These are phyloP conservation scores for Benthosema pterotum DNA, from an alignment of 2,797 vertebrate species.

Conservation along the genomic window DNA sequence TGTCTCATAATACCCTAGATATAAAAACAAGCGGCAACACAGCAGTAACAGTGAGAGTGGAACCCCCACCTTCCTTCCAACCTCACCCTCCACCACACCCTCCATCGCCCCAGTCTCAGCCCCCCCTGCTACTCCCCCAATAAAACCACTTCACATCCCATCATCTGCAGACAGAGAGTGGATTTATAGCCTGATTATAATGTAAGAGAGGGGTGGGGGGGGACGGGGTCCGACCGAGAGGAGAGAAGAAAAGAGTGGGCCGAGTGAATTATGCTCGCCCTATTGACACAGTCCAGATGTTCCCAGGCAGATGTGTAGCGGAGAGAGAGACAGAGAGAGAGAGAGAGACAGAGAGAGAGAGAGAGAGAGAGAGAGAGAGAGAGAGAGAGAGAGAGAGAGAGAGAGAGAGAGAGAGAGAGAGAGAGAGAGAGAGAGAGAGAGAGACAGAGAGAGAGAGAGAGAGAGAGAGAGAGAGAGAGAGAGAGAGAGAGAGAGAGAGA, in stretches of 20 bases:
- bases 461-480: no score
- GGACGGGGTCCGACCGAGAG: constrained; percentile 27
- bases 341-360: constrained; percentile 22
- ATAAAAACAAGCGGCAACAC: no score
- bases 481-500: no score
- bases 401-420: no score
- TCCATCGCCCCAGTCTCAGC: constrained; percentile 11
- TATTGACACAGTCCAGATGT: constrained; percentile 80
- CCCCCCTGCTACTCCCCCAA: constrained; percentile 63
- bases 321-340: not conserved
- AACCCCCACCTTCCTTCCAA: no score
- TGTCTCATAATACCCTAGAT: no score
- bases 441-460: no score
- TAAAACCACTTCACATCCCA: constrained; percentile 70
- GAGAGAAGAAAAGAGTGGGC: constrained; percentile 50
- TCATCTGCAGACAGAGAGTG: constrained; percentile 51
- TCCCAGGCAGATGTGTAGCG: constrained; percentile 73
- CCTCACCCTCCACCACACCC: constrained; percentile 25
- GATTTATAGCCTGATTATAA: constrained; percentile 74
- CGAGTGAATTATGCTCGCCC: constrained; percentile 67
- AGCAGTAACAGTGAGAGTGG: no score
- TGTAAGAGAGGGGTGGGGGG: constrained; percentile 12
- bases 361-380: constrained; percentile 24
- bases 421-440: no score
- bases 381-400: no score